A percentile compares a stretch with the other conserved stretches of the same genome.
Evolutionary conservation across 2,113 vertebrate species (phyloP).

Genomic region (Phalacrocorax brasilianus): DNA sequence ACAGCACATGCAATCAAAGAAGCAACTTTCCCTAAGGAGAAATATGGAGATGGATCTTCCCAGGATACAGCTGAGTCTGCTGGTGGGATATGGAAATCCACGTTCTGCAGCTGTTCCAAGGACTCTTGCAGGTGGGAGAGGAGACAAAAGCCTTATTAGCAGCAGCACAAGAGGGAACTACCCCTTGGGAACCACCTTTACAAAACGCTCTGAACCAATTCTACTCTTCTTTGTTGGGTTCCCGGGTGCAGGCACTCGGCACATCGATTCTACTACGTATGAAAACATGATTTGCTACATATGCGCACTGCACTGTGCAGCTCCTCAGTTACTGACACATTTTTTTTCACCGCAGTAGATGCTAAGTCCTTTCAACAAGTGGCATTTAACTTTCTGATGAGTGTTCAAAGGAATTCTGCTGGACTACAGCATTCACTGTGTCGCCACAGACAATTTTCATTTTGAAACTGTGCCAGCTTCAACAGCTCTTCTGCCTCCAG

Average conservation of each 20-base stretch:
- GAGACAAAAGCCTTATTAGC: not conserved
- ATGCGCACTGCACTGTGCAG: rapidly evolving
- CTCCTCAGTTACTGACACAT: not conserved
- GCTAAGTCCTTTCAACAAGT: not conserved
- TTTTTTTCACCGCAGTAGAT: not conserved
- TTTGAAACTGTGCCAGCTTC: not conserved
- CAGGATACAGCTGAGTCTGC: constrained; percentile 1
- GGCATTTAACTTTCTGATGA: not conserved
- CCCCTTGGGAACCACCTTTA: not conserved
- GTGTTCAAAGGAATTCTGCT: not conserved
- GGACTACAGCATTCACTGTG: not conserved
- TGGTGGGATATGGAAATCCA: not conserved
- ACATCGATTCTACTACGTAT: rapidly evolving
- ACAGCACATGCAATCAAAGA: not conserved
- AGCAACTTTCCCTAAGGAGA: not conserved
- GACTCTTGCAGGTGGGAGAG: not conserved
- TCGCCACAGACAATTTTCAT: not conserved
- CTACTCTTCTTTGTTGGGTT: not conserved
- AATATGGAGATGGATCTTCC: not conserved
- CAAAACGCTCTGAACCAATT: not conserved
- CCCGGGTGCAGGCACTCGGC: not conserved
- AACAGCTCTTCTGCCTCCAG: not conserved
- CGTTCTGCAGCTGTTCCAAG: not conserved
- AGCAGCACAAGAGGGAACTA: not conserved
- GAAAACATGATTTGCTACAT: not conserved